Evolutionary conservation across 2,888 invertebrate species (phyloP).

Genomic region (Lithophane semibrunnea): DNA sequence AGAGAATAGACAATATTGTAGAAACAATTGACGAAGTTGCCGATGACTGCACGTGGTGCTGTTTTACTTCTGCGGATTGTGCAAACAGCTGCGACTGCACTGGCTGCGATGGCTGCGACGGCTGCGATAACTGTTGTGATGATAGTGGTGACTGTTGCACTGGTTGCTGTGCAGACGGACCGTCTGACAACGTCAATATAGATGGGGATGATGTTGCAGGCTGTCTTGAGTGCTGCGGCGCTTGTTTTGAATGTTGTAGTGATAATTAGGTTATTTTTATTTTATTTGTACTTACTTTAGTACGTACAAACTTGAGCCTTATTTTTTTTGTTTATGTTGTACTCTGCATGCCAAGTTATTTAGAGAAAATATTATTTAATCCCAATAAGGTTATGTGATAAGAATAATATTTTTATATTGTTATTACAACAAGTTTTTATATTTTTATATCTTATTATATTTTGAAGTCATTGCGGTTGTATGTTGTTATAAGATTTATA

Average conservation of each 20-base stretch:
- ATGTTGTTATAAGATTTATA: constrained; percentile 3
- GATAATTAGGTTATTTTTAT: constrained; percentile 9
- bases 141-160: background rate
- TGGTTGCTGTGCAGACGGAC: constrained; percentile 22
- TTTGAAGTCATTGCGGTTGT: background rate
- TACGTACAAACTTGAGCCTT: background rate
- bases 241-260: constrained; percentile 39
- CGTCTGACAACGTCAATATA: background rate
- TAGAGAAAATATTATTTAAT: background rate
- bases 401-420: constrained; percentile 10
- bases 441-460: background rate
- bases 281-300: background rate
- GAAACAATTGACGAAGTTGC: no score
- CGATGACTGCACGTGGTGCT: background rate
- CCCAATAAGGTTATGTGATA: no score
- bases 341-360: background rate
- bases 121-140: background rate
- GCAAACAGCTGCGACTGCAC: background rate
- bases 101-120: background rate
- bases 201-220: background rate
- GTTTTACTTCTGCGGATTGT: background rate
- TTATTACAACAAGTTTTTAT: background rate
- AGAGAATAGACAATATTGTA: rapidly evolving
- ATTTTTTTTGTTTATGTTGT: background rate
- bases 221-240: constrained; percentile 30